Percentiles rank a stretch among this genome's conserved stretches.
phyloP scores from a whole-genome alignment of 1,140 invertebrate species.

The Calliphora vicina region DNA sequence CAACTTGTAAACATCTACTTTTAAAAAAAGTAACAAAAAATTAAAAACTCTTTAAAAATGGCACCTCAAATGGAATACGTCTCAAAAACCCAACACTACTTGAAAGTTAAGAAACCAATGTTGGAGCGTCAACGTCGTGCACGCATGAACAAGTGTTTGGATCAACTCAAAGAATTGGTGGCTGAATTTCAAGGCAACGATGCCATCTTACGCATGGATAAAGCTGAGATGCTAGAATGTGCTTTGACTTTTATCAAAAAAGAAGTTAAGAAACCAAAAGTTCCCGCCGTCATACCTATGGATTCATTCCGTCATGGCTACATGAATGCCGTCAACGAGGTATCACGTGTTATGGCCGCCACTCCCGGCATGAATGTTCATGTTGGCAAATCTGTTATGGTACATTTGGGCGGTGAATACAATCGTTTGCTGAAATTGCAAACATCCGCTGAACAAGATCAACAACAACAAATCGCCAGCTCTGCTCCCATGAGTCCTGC shows the following conservation, averaged over 20 bases:
- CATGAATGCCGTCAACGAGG: constrained; percentile 91
- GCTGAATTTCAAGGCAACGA: constrained; percentile 90
- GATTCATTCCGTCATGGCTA: constrained; percentile 89
- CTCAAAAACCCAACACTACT: constrained; percentile 88
- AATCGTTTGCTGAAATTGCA: constrained; percentile 75
- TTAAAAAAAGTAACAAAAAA: neutral
- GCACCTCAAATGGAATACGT: constrained; percentile 48
- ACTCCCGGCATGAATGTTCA: constrained; percentile 84
- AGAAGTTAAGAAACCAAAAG: constrained; percentile 43
- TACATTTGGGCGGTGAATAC: constrained; percentile 81
- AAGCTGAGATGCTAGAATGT: constrained; percentile 95
- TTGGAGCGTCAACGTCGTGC: constrained; percentile 92
- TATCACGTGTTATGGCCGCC: constrained; percentile 84
- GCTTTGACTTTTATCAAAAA: constrained; percentile 82
- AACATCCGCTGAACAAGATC: constrained; percentile 22
- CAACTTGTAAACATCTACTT: neutral
- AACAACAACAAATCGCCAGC: constrained; percentile 35
- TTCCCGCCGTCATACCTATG: constrained; percentile 65
- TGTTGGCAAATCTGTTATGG: constrained; percentile 85
- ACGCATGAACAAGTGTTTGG: constrained; percentile 92
- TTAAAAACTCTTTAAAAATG: constrained; percentile 44
- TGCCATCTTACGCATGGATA: constrained; percentile 91
- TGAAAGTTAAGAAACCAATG: constrained; percentile 96
- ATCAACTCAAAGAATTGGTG: constrained; percentile 92
- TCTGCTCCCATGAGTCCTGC: constrained; percentile 50